Evolutionary conservation across 1,140 invertebrate genomes (phyloP).

Genomic region (Drosophila obscura): DNA sequence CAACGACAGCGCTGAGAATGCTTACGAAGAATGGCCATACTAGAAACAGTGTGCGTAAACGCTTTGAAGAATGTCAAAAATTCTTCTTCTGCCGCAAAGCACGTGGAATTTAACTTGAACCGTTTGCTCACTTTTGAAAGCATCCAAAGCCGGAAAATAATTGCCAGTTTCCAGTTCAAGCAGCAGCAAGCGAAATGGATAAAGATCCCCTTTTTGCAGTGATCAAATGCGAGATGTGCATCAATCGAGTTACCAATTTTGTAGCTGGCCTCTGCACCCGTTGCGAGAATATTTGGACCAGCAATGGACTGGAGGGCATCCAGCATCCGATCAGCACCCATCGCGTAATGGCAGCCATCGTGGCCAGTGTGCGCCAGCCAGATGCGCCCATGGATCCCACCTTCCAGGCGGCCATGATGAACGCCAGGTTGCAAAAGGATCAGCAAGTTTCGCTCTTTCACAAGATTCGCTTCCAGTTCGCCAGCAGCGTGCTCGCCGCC

Average conservation of each 20-base stretch:
- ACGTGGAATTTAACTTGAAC: no score
- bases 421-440: not conserved
- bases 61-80: no score
- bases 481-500: constrained; percentile 9
- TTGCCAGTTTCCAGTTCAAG: not conserved
- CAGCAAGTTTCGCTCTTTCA: constrained; percentile 38
- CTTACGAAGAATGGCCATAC: no score
- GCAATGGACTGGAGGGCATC: not conserved
- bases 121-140: not conserved
- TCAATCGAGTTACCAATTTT: constrained; percentile 25
- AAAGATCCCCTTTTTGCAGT: constrained; percentile 26
- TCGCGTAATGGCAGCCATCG: constrained; percentile 22
- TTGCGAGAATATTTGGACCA: constrained; percentile 42
- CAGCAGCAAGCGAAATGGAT: no score
- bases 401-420: constrained; percentile 25
- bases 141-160: not conserved
- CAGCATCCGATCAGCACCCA: constrained; percentile 1
- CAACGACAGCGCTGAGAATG: no score
- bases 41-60: no score
- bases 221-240: constrained; percentile 53
- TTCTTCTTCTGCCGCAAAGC: no score
- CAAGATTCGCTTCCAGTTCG: constrained; percentile 35
- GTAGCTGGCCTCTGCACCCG: constrained; percentile 44
- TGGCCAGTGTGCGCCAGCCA: not conserved
- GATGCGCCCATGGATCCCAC: constrained; percentile 10